Evolutionary conservation across 2,113 vertebrate species (phyloP), one percentile per base, ranked within the genome.

Genomic region (Corynorhinus townsendii): DNA sequence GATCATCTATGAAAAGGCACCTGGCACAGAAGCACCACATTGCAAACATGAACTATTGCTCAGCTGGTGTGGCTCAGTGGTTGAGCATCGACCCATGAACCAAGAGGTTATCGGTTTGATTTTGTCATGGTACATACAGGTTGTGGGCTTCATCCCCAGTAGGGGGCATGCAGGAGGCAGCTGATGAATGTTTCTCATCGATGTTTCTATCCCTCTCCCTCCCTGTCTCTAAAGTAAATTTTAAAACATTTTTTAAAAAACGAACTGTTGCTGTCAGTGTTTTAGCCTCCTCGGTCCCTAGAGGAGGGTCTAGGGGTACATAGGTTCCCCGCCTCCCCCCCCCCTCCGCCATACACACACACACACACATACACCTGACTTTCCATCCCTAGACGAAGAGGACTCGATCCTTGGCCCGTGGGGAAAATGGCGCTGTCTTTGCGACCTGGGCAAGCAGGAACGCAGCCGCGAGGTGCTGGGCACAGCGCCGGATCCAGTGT

Each of bases 391-490:
- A 98, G 97, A 93, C 0, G 7, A 69, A 49, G 89, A 91, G 56
- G 72, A 96, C 4, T 94, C 93, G 0, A 33, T 91, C 49, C 85
- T 97, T 20, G 91, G 96, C 49, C 89, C 95, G 0, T 97, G 97
- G 97, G 96, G 97, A 80, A 80, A 93, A 72, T 97, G 97, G 97
- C 73, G 10, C 11, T 98, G 97, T 93, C 69, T 81, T 47, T 98
- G 97, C 45, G 35, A 69, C 64, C 73, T 87, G 72, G 97, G 97
- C 47, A 86, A 94, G 72, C 97, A 97, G 86, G 86, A 94, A 66
- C 96, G 94, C 71, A 94, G 73, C 52, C 91, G 97, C 5, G 59
- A 96, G 54, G 85, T 96, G 16, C 10, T 90, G 69, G 93, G 93
- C 22, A 68, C 89, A 4, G 73, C 92, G 0, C 88, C 89, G 0